Percentiles rank a stretch among this genome's conserved stretches.
phyloP scores from a whole-genome alignment of 2,888 invertebrate species.

The Coecobrya sp. region DNA sequence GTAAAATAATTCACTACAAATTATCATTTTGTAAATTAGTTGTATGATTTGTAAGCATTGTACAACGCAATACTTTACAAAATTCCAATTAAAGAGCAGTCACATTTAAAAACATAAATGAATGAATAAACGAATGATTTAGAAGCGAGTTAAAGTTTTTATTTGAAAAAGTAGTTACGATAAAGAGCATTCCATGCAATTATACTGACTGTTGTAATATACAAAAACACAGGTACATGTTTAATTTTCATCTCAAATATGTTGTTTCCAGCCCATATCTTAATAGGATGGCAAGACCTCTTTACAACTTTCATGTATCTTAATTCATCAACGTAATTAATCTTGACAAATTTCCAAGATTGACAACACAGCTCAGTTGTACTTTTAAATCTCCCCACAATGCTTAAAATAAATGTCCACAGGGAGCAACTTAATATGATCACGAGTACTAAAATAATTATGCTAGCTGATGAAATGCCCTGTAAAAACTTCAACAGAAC shows the following conservation, averaged over 20 bases:
- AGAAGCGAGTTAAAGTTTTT: too few species aligned
- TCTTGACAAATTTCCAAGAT: slow-evolving; percentile 59
- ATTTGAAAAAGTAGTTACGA: not conserved
- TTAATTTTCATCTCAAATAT: slow-evolving; percentile 59
- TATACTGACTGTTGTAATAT: not conserved
- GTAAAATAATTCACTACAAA: too few species aligned
- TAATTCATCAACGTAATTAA: slow-evolving; percentile 32
- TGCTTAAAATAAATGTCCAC: slow-evolving; percentile 54
- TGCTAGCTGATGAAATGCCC: not conserved
- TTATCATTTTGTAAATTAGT: too few species aligned
- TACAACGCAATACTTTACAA: too few species aligned
- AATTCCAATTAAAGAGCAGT: too few species aligned
- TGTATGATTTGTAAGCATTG: too few species aligned
- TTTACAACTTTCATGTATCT: slow-evolving; percentile 49
- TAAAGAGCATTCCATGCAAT: slow-evolving; percentile 51
- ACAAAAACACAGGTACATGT: slow-evolving; percentile 54
- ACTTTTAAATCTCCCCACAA: slow-evolving; percentile 43
- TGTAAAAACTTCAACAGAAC: slow-evolving; percentile 9
- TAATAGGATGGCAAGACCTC: slow-evolving; percentile 55
- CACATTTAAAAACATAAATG: too few species aligned
- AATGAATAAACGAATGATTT: too few species aligned
- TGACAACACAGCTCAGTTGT: slow-evolving; percentile 37
- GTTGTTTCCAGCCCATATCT: slow-evolving; percentile 42
- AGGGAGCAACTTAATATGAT: not conserved
- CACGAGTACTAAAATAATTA: not conserved